A percentile compares a stretch with the other conserved stretches of the same genome.
These are phyloP conservation scores for Scrobipalpa atriplicella DNA, from an alignment of 2,888 invertebrate genomes.

Conservation along the genomic window DNA sequence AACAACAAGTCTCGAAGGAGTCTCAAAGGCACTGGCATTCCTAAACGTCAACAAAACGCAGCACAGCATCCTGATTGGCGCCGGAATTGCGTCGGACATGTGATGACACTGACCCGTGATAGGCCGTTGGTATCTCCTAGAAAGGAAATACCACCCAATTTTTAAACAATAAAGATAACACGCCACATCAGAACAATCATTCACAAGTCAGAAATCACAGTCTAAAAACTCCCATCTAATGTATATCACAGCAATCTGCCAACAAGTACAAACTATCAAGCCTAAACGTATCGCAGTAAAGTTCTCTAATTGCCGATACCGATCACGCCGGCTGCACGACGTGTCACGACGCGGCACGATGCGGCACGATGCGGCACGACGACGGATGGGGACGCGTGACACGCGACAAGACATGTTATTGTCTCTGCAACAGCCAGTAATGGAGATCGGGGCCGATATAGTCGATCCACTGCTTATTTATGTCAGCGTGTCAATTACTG, in stretches of 20 bases:
- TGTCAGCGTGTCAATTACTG: slow-evolving; percentile 5
- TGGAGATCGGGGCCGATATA: slow-evolving; percentile 4
- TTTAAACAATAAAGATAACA: not conserved
- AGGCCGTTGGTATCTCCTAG: no score
- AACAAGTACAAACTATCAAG: not conserved
- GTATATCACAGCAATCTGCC: not conserved
- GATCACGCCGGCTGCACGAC: not conserved
- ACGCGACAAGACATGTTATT: slow-evolving; percentile 10
- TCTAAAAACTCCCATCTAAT: no score
- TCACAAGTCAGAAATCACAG: no score
- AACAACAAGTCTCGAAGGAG: no score
- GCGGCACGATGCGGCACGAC: no score
- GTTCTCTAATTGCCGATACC: slow-evolving; percentile 17
- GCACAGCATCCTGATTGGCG: no score
- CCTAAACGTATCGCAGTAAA: not conserved
- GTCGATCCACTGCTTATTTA: slow-evolving; percentile 1
- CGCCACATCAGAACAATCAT: not conserved
- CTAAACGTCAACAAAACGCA: no score
- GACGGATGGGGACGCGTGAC: slow-evolving; percentile 1
- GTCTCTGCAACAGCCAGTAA: not conserved
- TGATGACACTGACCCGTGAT: no score
- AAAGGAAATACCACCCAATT: no score
- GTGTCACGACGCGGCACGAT: not conserved
- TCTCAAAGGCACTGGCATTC: no score
- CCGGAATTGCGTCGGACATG: no score